phyloP scores from a whole-genome alignment of 2,797 vertebrate species.

The Gila robusta region DNA sequence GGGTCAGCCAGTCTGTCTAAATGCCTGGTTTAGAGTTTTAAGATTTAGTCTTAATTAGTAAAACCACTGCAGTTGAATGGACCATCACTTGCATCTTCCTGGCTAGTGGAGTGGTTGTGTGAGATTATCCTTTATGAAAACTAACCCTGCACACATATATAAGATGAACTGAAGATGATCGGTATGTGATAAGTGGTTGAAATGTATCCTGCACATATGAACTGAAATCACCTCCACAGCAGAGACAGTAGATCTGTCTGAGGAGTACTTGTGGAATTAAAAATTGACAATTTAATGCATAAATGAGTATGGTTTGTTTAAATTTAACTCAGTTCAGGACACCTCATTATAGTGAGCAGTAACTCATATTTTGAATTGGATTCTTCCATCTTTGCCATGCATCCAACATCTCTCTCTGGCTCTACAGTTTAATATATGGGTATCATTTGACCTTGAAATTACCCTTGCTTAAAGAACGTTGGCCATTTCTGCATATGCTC shows the following conservation, averaged over 20 bases:
- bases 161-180: not conserved
- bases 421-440: not conserved
- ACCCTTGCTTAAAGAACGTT: conserved; percentile 20
- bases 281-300: not conserved
- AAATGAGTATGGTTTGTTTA: not conserved
- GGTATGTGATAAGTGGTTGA: not conserved
- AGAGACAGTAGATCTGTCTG: not conserved
- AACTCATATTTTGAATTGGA: not conserved
- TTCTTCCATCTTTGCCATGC: not conserved
- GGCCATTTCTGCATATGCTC: not conserved
- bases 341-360: not conserved
- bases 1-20: conserved; percentile 14
- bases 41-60: conserved; percentile 25
- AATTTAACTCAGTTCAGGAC: not conserved
- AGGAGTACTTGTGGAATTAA: not conserved
- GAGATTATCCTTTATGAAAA: not conserved
- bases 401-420: conserved; percentile 18
- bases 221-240: not conserved
- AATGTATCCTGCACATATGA: not conserved
- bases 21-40: conserved; percentile 6
- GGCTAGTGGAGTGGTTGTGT: not conserved
- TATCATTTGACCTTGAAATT: conserved; percentile 4
- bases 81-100: conserved; percentile 26
- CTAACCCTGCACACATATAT: not conserved
- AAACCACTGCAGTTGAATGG: conserved; percentile 21